A percentile compares a stretch with the other conserved stretches of the same genome.
Evolutionary conservation across 1,140 invertebrate species (phyloP).

Genomic region (Ridgeia piscesae): DNA sequence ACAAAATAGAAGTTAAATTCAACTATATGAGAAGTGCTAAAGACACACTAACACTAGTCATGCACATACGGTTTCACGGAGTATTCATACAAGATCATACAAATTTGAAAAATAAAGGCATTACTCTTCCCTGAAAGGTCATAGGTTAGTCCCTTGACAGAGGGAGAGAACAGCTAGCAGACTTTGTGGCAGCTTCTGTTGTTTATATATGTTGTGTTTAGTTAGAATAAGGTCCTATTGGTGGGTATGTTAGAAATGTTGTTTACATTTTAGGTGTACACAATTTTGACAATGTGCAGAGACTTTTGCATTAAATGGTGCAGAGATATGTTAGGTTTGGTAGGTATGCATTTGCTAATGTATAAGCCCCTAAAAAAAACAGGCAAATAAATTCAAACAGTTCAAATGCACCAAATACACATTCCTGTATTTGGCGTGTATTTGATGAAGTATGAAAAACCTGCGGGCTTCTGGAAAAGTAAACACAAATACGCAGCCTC

Average conservation of each 20-base stretch:
- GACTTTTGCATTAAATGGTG: not conserved
- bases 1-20: not conserved
- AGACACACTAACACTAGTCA: not conserved
- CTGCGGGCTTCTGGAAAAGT: not conserved
- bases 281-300: not conserved
- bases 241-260: not conserved
- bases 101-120: too few species aligned
- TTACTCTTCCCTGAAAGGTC: too few species aligned
- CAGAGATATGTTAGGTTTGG: not conserved
- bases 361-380: too few species aligned
- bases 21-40: not conserved
- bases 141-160: too few species aligned
- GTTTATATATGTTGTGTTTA: not conserved
- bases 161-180: too few species aligned
- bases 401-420: not conserved
- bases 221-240: not conserved
- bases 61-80: too few species aligned
- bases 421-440: not conserved
- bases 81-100: too few species aligned
- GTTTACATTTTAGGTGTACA: not conserved
- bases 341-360: not conserved
- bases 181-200: not conserved
- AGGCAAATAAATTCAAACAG: not conserved
- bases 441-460: not conserved
- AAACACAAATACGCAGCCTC: not conserved